Conservation (phyloP, 2,113 vertebrate genomes). For the Peromyscus maniculatus region DNA sequence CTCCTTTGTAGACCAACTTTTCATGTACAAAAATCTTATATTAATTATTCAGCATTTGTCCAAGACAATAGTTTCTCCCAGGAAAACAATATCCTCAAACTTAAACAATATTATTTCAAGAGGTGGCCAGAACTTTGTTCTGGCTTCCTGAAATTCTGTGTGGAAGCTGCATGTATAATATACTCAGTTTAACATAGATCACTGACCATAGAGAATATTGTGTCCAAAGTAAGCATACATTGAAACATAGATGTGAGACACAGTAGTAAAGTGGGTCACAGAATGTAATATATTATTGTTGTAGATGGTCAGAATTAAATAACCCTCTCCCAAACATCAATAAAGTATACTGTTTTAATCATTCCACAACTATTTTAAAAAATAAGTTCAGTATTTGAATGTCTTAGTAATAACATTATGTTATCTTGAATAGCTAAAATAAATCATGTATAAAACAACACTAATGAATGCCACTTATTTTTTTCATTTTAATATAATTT, state of each 20-base stretch:
- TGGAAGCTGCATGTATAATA: not conserved
- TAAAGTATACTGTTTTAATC: not conserved
- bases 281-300: not conserved
- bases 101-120: constrained; percentile 55
- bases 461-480: not conserved
- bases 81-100: constrained; percentile 44
- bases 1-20: constrained; percentile 37
- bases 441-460: not conserved
- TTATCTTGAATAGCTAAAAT: not conserved
- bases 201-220: not conserved
- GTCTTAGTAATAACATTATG: not conserved
- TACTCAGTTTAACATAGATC: not conserved
- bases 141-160: constrained; percentile 21
- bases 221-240: not conserved
- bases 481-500: not conserved
- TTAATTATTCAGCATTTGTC: constrained; percentile 63
- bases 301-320: not conserved
- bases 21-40: constrained; percentile 30
- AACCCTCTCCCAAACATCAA: not conserved
- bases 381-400: not conserved
- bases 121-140: constrained; percentile 56
- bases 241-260: not conserved
- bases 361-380: not conserved
- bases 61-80: constrained; percentile 53
- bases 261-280: not conserved